These are phyloP conservation scores for Leptestheria dahalacensis DNA, from an alignment of 1,140 invertebrate genomes.

Conservation along the genomic window DNA sequence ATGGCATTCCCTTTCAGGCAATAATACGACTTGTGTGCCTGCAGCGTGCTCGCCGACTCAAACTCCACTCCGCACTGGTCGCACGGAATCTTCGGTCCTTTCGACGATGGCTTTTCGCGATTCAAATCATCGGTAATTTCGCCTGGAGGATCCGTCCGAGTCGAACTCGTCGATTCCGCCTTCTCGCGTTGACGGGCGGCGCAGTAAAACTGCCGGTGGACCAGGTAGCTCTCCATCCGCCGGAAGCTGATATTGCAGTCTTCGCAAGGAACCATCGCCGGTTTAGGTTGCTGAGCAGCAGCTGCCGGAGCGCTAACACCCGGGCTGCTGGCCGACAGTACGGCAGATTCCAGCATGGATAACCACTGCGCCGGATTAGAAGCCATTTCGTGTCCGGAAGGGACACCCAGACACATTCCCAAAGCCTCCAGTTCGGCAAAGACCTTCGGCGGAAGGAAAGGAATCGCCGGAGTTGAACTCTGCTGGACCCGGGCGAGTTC, in stretches of 20 bases:
- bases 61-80: slow-evolving; percentile 88
- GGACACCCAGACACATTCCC: slow-evolving; percentile 7
- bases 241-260: slow-evolving; percentile 96
- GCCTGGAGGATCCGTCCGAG: background rate
- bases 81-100: slow-evolving; percentile 50
- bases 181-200: slow-evolving; percentile 35
- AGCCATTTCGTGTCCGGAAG: slow-evolving; percentile 6
- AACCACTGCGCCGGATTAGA: slow-evolving; percentile 16
- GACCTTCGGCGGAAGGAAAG: slow-evolving; percentile 10
- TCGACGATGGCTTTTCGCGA: slow-evolving; percentile 28
- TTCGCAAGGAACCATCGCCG: slow-evolving; percentile 75
- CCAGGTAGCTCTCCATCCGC: slow-evolving; percentile 83
- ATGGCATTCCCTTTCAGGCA: slow-evolving; percentile 52
- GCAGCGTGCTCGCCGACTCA: slow-evolving; percentile 77
- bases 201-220: slow-evolving; percentile 89
- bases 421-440: slow-evolving; percentile 10
- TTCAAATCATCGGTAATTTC: slow-evolving; percentile 18
- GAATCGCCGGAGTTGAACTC: background rate
- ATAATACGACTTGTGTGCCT: slow-evolving; percentile 86
- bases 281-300: slow-evolving; percentile 25
- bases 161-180: slow-evolving; percentile 25
- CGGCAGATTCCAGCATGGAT: slow-evolving; percentile 21
- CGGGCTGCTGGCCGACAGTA: slow-evolving; percentile 36
- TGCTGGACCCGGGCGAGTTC: slow-evolving; percentile 1
- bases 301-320: slow-evolving; percentile 32